phyloP scores from a whole-genome alignment of 2,888 invertebrate genomes.

The Pecten maximus region DNA sequence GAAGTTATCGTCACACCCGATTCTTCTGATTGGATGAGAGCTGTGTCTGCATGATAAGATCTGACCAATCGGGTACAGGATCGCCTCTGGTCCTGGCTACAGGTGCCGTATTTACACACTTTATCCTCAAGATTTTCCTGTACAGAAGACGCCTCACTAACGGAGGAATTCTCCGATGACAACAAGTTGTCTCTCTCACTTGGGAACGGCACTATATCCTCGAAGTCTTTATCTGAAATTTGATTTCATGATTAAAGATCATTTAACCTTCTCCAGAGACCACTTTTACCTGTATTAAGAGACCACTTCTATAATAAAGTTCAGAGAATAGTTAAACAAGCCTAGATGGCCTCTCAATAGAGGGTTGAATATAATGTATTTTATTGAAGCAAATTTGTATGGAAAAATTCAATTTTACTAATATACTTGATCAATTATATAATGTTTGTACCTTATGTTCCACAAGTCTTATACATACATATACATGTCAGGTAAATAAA shows the following conservation, averaged over 20 bases:
- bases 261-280: too few species aligned
- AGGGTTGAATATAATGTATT: too few species aligned
- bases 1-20: background rate
- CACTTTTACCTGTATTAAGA: background rate
- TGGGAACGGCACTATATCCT: constrained; percentile 74
- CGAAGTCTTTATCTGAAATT: constrained; percentile 54
- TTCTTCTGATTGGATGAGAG: constrained; percentile 22
- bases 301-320: background rate
- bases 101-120: constrained; percentile 69
- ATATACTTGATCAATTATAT: too few species aligned
- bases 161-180: constrained; percentile 40
- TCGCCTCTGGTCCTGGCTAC: constrained; percentile 69
- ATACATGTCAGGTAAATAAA: too few species aligned
- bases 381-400: too few species aligned
- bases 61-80: constrained; percentile 71
- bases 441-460: too few species aligned
- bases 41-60: constrained; percentile 62
- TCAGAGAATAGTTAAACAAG: too few species aligned
- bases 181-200: constrained; percentile 50
- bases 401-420: too few species aligned
- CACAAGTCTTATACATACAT: too few species aligned
- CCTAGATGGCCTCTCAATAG: too few species aligned
- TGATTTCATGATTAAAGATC: background rate
- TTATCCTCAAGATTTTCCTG: constrained; percentile 59
- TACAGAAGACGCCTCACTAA: background rate